Evolutionary conservation across 2,797 vertebrate genomes (phyloP).

Genomic region (Hypotaenidia okinawae): DNA sequence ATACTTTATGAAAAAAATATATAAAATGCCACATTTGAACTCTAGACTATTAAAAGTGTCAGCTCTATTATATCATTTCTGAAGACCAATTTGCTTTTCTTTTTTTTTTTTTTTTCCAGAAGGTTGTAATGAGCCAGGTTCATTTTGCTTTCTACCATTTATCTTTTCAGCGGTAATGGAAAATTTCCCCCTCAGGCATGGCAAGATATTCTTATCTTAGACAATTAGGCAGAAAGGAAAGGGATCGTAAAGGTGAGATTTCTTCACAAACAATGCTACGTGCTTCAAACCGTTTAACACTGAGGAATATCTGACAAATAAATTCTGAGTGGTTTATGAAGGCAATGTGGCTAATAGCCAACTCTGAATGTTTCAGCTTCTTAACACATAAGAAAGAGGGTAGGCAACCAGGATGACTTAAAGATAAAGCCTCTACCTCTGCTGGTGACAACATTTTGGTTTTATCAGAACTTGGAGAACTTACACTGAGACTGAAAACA

Average conservation of each 20-base stretch:
- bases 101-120: conserved; percentile 55
- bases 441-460: background rate
- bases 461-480: background rate
- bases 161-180: conserved; percentile 73
- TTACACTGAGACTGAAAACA: background rate
- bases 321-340: conserved; percentile 7
- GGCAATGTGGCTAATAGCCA: background rate
- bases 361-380: background rate
- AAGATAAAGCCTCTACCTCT: background rate
- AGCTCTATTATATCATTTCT: conserved; percentile 68
- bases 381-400: background rate
- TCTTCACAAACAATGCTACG: conserved; percentile 61
- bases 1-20: conserved; percentile 58
- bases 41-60: conserved; percentile 70
- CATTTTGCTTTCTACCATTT: conserved; percentile 72
- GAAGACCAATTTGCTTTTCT: conserved; percentile 69
- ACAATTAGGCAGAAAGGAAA: conserved; percentile 75
- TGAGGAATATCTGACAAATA: conserved; percentile 40
- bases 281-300: conserved; percentile 31
- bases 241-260: conserved; percentile 73
- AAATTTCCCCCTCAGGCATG: conserved; percentile 72
- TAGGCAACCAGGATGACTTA: background rate
- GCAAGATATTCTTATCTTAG: conserved; percentile 72
- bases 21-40: conserved; percentile 67
- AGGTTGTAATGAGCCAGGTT: conserved; percentile 71